Conservation (phyloP, 2,888 invertebrate species). For the Xestia rhomboidea region DNA sequence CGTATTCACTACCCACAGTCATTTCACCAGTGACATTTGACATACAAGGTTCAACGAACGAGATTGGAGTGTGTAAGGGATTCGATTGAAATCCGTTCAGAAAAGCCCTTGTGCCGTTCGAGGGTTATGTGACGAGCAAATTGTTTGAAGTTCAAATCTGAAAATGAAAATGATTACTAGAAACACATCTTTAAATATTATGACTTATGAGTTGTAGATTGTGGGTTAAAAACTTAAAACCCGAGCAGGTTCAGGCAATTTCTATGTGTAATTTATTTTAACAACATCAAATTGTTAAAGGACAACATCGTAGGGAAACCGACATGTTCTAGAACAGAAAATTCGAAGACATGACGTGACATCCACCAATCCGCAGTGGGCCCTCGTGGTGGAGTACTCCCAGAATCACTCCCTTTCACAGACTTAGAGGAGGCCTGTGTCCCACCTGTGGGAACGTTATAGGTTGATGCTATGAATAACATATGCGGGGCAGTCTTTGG, state of each 20-base stretch:
- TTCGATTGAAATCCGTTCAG: conserved; percentile 33
- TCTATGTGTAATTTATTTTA: neutral
- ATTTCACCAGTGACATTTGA: conserved; percentile 81
- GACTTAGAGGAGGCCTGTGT: too few species aligned
- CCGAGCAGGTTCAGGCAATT: neutral
- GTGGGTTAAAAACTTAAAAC: neutral
- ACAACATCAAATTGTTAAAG: neutral
- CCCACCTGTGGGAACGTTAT: too few species aligned
- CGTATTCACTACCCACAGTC: conserved; percentile 76
- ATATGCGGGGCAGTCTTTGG: too few species aligned
- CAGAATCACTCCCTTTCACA: neutral
- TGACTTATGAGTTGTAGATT: neutral
- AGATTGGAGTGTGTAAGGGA: conserved; percentile 61
- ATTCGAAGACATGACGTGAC: neutral
- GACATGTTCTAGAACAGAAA: neutral
- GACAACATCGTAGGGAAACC: neutral
- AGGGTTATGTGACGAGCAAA: conserved; percentile 24
- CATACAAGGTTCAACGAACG: conserved; percentile 74
- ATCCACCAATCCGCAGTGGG: neutral
- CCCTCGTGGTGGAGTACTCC: neutral
- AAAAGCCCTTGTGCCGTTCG: conserved; percentile 26
- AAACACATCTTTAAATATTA: neutral
- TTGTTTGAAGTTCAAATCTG: neutral
- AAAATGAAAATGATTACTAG: neutral
- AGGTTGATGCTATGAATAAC: too few species aligned